Conservation (phyloP, 2,888 invertebrate genomes). For the Acleris emargana region DNA sequence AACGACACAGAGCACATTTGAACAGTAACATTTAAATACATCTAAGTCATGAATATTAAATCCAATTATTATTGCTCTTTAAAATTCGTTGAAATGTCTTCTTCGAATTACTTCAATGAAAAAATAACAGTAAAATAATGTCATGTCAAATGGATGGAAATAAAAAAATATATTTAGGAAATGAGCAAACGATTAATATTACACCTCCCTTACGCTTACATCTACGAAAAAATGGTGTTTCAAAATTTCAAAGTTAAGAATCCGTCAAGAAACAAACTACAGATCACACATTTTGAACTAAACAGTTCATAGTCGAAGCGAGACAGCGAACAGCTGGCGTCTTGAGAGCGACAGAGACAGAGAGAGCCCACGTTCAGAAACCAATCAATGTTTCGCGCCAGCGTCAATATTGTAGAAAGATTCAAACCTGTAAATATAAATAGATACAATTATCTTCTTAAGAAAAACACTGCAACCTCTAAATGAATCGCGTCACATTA, state of each 20-base stretch:
- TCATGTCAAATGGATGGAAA: constrained; percentile 78
- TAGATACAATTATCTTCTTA: not conserved
- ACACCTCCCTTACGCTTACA: constrained; percentile 36
- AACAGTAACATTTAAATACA: constrained; percentile 24
- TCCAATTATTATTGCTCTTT: constrained; percentile 70
- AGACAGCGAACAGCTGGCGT: constrained; percentile 64
- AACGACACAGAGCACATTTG: constrained; percentile 25
- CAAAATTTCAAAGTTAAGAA: constrained; percentile 17
- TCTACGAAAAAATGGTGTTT: constrained; percentile 40
- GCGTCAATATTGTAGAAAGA: constrained; percentile 59
- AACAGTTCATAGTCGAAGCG: constrained; percentile 59
- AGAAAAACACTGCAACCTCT: not conserved
- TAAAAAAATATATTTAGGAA: constrained; percentile 48
- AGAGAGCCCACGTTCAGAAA: constrained; percentile 55
- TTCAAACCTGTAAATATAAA: constrained; percentile 57
- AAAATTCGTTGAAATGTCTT: constrained; percentile 68
- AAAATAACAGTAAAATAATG: constrained; percentile 48
- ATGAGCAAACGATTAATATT: constrained; percentile 55
- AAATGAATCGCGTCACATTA: not conserved
- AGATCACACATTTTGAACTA: constrained; percentile 52
- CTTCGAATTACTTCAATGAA: constrained; percentile 39
- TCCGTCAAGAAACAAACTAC: constrained; percentile 47
- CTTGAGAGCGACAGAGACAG: constrained; percentile 75
- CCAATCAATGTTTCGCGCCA: constrained; percentile 52
- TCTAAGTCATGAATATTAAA: constrained; percentile 35